Percentiles rank a stretch among this genome's conserved stretches.
Conservation (phyloP, 2,797 vertebrate genomes). For the Phalloptychus januarius region DNA sequence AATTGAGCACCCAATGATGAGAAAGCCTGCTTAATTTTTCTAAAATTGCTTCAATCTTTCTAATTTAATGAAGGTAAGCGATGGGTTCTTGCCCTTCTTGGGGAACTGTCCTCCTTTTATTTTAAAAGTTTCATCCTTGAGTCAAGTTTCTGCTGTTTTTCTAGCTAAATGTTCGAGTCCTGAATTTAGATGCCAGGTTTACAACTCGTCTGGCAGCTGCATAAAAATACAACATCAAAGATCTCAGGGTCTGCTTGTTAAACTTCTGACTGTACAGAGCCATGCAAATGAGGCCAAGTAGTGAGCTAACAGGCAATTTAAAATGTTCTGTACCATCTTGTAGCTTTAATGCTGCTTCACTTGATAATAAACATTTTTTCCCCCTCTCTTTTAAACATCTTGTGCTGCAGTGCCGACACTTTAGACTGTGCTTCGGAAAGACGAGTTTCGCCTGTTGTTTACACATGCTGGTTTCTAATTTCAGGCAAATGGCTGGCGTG, state of each 20-base stretch:
- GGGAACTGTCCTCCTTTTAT: background rate
- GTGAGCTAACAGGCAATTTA: conserved; percentile 7
- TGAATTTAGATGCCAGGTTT: conserved; percentile 16
- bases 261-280: conserved; percentile 18
- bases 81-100: conserved; percentile 21
- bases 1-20: conserved; percentile 46
- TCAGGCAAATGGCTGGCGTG: conserved; percentile 98
- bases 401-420: background rate
- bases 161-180: conserved; percentile 14
- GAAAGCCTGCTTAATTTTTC: conserved; percentile 39
- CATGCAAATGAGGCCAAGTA: conserved; percentile 31
- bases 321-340: conserved; percentile 10
- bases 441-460: background rate
- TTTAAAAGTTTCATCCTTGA: conserved; percentile 14
- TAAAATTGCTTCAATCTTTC: conserved; percentile 29
- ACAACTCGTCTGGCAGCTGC: conserved; percentile 2
- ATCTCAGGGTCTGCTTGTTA: conserved; percentile 15
- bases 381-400: background rate
- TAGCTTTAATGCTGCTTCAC: background rate
- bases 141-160: conserved; percentile 12
- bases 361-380: background rate
- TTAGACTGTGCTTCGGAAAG: background rate
- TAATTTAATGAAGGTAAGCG: conserved; percentile 23
- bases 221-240: conserved; percentile 12
- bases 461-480: conserved; percentile 16